Base-by-base conservation (phyloP, 2,797 vertebrate species). In the Enteromius anoplus region DNA sequence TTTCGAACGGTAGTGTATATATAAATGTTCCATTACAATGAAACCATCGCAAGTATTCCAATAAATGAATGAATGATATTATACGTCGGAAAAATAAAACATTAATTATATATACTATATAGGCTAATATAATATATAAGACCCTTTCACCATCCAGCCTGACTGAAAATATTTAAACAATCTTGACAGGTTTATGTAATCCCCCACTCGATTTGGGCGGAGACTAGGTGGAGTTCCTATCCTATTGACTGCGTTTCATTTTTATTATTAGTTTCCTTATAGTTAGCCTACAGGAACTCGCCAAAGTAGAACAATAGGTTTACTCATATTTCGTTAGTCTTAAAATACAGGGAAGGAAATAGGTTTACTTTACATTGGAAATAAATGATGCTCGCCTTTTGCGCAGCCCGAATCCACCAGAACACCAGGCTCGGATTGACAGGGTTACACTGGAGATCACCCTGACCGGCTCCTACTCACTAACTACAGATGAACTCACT, bases 401-500 rank as follows among this genome's bases (percentile, higher is more conserved):
- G 29, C n/a, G 1, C 85, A 97, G 96, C 72, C 90, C 91, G 70
- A 93, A 94, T 90, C 90, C 83, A 86, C 87, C 94, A 65, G 92
- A 95, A 26, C 92, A 95, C 32, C 92, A 94, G 87, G 86, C 81
- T 34, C 92, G 96, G 21, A 80, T 96, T 89, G 94, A 95, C 89
- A 58, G 89, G 0, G 92, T 97, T 66, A 90, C 87, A 84, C 89
- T 87, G 83, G 95, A 96, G 87, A 96, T 96, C 84, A 94, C 95
- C 85, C 90, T 81, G 76, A 96, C 93, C 64, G 96, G 95, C 88
- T 94, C 93, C 42, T 97, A 96, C 85, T 93, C 94, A 2, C 91
- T 97, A 90, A 96, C 95, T 0, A 78, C 78, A 26, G 95, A 95
- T 60, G 96, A 97, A 79, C 94, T 97, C 84, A 84, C 80, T 85